Base-by-base conservation (phyloP, 1,140 invertebrate genomes). In the Pentalonia nigronervosa region DNA sequence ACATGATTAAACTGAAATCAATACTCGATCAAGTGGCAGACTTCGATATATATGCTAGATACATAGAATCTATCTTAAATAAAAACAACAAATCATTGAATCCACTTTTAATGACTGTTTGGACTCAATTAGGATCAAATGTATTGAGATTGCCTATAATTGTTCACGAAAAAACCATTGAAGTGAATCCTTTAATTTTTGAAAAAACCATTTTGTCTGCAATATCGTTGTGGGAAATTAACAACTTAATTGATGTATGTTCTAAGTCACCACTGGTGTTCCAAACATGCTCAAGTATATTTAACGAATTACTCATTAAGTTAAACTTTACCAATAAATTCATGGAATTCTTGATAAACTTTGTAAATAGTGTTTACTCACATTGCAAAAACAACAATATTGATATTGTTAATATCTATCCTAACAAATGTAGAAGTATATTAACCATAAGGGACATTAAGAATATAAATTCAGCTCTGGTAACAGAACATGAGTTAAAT, bases 201-300 rank as follows among this genome's bases (percentile, higher is more conserved):
- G 91, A 93, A 93, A 93, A 93, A 53, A 93, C 91, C 6, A 41
- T 93, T 25, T 86, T 93, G 30, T 86, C 34, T 53, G 50, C 67
- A 41, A 45, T 93, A 84, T 41, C 14, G 8, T 9, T 45, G n/a
- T 93, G 48, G 81, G 34, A 50, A 41, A 53, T 50, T 0, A 14
- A 93, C 2, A 45, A 93, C 1, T 41, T 93, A 56, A 41, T 56
- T 30, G 48, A 93, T 8, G 45, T 93, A 30, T 93, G 91, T 20
- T 50, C 48, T 21, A 86, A 53, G 60, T 93, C 91, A 45, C 48
- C 91, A 11, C 30, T 84, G 21, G 34, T 86, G 3, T 93, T 93
- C 21, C 91, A 93, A 86, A 53, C 81, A 45, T 93, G 91, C 23
- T 93, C 91, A 36, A 93, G 91, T 30, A 93, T 93, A 30, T 84